Percentiles rank a stretch among this genome's conserved stretches.
Evolutionary conservation across 2,113 vertebrate genomes (phyloP).

Genomic region (Triplophysa tibetana): DNA sequence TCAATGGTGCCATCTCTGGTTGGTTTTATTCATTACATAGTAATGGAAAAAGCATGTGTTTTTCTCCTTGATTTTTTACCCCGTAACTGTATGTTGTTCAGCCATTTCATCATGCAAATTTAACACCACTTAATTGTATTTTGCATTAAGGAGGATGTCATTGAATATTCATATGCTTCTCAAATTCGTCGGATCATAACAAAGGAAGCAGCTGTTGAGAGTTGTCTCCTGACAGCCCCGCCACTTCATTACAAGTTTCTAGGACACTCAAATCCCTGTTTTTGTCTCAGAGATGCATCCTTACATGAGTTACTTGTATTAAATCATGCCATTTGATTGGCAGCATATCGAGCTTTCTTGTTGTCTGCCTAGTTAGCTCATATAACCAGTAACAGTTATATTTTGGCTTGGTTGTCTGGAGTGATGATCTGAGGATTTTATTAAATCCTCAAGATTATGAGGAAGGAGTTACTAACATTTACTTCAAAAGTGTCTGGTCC

Average conservation of each 20-base stretch:
- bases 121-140: conserved; percentile 3
- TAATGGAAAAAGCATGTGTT: background rate
- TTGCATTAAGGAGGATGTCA: conserved; percentile 12
- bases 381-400: background rate
- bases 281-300: conserved; percentile 14
- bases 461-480: conserved; percentile 4
- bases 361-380: conserved; percentile 40
- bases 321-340: conserved; percentile 26
- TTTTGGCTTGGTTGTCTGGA: conserved; percentile 14
- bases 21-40: background rate
- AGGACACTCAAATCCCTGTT: conserved; percentile 35
- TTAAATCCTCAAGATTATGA: conserved; percentile 44
- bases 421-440: conserved; percentile 33
- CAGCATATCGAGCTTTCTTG: background rate
- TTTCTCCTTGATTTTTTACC: background rate
- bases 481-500: conserved; percentile 16
- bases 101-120: conserved; percentile 17
- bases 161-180: conserved; percentile 30
- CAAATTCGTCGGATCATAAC: conserved; percentile 13
- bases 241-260: conserved; percentile 37
- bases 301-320: conserved; percentile 9
- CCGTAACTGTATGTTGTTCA: background rate
- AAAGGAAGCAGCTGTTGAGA: conserved; percentile 34
- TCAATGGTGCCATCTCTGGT: background rate
- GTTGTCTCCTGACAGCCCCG: conserved; percentile 13